Conservation (phyloP, 2,888 invertebrate species). For the Sminthurides aquaticus region DNA sequence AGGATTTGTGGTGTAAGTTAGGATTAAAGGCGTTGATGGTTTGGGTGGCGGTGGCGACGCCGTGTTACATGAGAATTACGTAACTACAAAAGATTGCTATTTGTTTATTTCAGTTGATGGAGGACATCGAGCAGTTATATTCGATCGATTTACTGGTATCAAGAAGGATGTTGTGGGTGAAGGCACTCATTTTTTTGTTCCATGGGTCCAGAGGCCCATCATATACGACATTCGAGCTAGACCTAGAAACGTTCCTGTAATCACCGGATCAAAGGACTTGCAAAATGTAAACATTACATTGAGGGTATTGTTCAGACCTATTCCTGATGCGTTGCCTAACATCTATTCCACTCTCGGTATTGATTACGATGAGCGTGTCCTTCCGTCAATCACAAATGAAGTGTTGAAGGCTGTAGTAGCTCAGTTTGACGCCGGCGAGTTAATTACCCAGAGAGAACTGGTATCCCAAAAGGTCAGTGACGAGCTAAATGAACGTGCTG, state of each 20-base stretch:
- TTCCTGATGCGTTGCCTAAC: slow-evolving; percentile 84
- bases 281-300: slow-evolving; percentile 99
- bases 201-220: slow-evolving; percentile 98
- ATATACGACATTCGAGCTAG: slow-evolving; percentile 94
- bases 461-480: slow-evolving; percentile 86
- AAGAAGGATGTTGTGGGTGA: slow-evolving; percentile 88
- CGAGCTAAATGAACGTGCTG: slow-evolving; percentile 81
- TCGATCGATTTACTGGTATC: slow-evolving; percentile 94
- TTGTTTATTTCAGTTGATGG: slow-evolving; percentile 73
- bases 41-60: neutral
- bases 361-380: slow-evolving; percentile 96
- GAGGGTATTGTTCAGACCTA: slow-evolving; percentile 91
- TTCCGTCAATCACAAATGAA: slow-evolving; percentile 98
- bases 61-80: neutral
- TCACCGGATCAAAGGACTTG: slow-evolving; percentile 98
- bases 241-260: slow-evolving; percentile 90
- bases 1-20: too few relatives aligned
- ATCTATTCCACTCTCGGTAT: slow-evolving; percentile 93
- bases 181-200: slow-evolving; percentile 97
- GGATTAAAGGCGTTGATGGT: too few relatives aligned
- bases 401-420: slow-evolving; percentile 98
- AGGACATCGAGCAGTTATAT: slow-evolving; percentile 97
- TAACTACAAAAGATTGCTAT: too few relatives aligned
- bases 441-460: slow-evolving; percentile 94
- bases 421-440: slow-evolving; percentile 97